Base-by-base conservation (phyloP, 2,888 invertebrate species). In the Perizoma flavofasciatum region DNA sequence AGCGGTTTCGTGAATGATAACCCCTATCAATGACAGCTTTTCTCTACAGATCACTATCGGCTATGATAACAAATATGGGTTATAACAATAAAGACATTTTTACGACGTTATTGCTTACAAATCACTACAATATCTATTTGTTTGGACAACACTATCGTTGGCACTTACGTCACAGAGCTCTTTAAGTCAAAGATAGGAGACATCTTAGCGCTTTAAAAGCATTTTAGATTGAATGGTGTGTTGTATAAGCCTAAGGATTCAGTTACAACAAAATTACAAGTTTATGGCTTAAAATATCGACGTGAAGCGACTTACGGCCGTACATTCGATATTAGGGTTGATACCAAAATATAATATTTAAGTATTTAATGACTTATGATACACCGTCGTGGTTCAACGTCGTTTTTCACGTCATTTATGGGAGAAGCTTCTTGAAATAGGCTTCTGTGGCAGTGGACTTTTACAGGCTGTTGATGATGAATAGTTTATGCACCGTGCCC, bases 231-330 rank as follows among this genome's bases (percentile, higher is more conserved):
- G 85, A 81, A 81, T 74, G 72, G 78, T 75, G 73, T 82, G 79
- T 81, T 72, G 66, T 80, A 83, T 82, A 79, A 77, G 81, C 74
- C 77, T 77, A 75, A 79, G 81, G 82, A 83, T 83, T 85, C 81
- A 80, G 86, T 84, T 82, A 86, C 87, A 82, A 86, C 83, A 88
- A 87, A 85, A 88, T 85, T 82, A 89, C 87, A 85, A 78, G 79
- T 89, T 89, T 88, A 89, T 80, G 84, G 84, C 73, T 77, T 75
- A 81, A 82, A 81, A 84, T 88, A 87, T 85, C 78, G 80, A 73
- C 71, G 75, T 81, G 77, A 78, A 82, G 74, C 69, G 74, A 75
- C 81, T 83, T 79, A 81, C 74, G 74, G 75, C 74, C 77, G 74
- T 77, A 74, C 78, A 85, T 74, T 74, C 77, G 61, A 63, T 41